Evolutionary conservation across 2,797 vertebrate genomes (phyloP), one percentile per base, ranked within the genome.

Genomic region (Scyliorhinus canicula): DNA sequence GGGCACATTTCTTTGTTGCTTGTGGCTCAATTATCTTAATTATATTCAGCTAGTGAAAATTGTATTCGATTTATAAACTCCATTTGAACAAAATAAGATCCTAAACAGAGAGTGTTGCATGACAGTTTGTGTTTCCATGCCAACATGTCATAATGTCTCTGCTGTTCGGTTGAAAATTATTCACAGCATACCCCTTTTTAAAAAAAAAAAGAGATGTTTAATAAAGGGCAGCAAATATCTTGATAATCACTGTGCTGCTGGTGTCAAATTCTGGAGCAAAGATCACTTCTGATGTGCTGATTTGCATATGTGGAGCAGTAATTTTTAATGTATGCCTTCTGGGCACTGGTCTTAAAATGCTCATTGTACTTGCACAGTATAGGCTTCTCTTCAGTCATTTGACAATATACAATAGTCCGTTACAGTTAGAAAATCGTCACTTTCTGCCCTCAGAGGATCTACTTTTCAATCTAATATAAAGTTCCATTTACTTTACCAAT

Each of bases 401-500:
- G 55, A 60, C 55, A 5, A 90, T 31, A 21, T 60, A 40, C 57
- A 40, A 60, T 90, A 57, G 65, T n/a, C n/a, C n/a, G n/a, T n/a
- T n/a, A n/a, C n/a, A n/a, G n/a, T n/a, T n/a, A n/a, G n/a, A n/a
- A n/a, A n/a, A n/a, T n/a, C n/a, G n/a, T n/a, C n/a, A n/a, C n/a
- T n/a, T n/a, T n/a, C n/a, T n/a, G n/a, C n/a, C n/a, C n/a, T n/a
- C n/a, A n/a, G n/a, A n/a, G n/a, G n/a, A n/a, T n/a, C n/a, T n/a
- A n/a, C n/a, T n/a, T n/a, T n/a, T n/a, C n/a, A n/a, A n/a, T n/a
- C n/a, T n/a, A n/a, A n/a, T n/a, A n/a, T n/a, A n/a, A n/a, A n/a
- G n/a, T n/a, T n/a, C n/a, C n/a, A n/a, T n/a, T n/a, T n/a, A 85
- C 86, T 90, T 90, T 90, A 90, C 86, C 86, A 90, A 11, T n/a